A percentile compares a stretch with the other conserved stretches of the same genome.
phyloP scores from a whole-genome alignment of 2,888 invertebrate genomes.

The Bhutanitis thaidina region DNA sequence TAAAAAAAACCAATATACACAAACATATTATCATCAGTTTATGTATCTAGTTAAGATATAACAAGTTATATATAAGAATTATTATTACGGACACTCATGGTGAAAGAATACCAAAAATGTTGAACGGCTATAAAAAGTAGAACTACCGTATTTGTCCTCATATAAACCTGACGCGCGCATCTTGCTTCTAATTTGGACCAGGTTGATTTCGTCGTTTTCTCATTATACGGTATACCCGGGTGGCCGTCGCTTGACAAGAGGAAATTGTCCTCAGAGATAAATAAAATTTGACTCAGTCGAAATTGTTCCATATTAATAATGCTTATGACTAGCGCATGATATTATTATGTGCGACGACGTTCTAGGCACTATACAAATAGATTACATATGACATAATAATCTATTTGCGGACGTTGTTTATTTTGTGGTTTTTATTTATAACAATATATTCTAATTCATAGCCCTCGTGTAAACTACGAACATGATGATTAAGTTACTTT shows the following conservation, averaged over 20 bases:
- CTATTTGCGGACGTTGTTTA: constrained; percentile 19
- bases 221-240: constrained; percentile 68
- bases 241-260: constrained; percentile 71
- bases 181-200: constrained; percentile 65
- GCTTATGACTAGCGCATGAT: constrained; percentile 55
- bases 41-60: too few relatives aligned
- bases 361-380: constrained; percentile 20
- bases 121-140: constrained; percentile 1
- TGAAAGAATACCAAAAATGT: constrained; percentile 5
- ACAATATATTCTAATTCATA: too few relatives aligned
- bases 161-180: constrained; percentile 45
- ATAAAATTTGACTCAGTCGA: constrained; percentile 68
- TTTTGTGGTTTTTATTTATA: constrained; percentile 7
- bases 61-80: too few relatives aligned
- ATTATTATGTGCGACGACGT: constrained; percentile 32
- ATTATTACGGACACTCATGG: background rate
- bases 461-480: too few relatives aligned
- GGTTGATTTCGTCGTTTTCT: constrained; percentile 71
- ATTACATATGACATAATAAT: background rate
- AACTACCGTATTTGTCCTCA: constrained; percentile 31
- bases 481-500: too few relatives aligned
- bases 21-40: too few relatives aligned
- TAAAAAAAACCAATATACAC: too few relatives aligned
- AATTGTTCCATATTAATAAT: constrained; percentile 63
- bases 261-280: constrained; percentile 71